Conservation (phyloP, 2,888 invertebrate species). For the Theodoxus fluviatilis region DNA sequence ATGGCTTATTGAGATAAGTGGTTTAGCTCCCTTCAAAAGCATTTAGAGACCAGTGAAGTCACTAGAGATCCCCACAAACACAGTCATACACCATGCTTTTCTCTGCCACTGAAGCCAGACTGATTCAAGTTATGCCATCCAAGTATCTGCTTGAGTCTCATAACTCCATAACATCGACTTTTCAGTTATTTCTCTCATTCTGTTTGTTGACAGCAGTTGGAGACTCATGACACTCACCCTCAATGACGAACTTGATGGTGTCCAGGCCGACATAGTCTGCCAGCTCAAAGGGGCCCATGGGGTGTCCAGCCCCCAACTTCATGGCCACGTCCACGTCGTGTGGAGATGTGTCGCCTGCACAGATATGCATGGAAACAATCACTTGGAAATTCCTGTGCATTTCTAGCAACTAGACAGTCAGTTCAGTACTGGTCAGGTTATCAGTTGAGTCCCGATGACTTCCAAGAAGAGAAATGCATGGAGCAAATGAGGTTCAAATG, state of each 20-base stretch:
- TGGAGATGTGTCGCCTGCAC: slow-evolving; percentile 71
- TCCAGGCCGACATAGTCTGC: slow-evolving; percentile 85
- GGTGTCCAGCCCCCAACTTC: slow-evolving; percentile 83
- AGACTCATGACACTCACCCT: slow-evolving; percentile 71
- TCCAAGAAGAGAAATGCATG: too few relatives aligned
- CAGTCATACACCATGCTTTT: background rate
- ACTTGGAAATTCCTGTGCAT: background rate
- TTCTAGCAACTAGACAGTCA: background rate
- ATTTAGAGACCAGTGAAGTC: too few relatives aligned
- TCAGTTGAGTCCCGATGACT: too few relatives aligned
- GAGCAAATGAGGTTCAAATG: too few relatives aligned
- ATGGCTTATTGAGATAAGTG: too few relatives aligned
- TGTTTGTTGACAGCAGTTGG: background rate
- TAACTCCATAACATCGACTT: background rate
- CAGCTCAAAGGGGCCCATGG: slow-evolving; percentile 89
- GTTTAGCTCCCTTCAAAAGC: too few relatives aligned
- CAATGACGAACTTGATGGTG: slow-evolving; percentile 78
- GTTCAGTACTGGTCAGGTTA: too few relatives aligned
- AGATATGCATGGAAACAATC: background rate
- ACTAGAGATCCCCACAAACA: too few relatives aligned
- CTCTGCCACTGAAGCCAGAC: background rate
- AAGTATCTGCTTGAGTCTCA: background rate
- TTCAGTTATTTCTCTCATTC: background rate
- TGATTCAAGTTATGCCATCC: background rate
- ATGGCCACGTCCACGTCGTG: slow-evolving; percentile 86